phyloP scores from a whole-genome alignment of 2,797 vertebrate genomes.

The Rhynchotus rufescens region DNA sequence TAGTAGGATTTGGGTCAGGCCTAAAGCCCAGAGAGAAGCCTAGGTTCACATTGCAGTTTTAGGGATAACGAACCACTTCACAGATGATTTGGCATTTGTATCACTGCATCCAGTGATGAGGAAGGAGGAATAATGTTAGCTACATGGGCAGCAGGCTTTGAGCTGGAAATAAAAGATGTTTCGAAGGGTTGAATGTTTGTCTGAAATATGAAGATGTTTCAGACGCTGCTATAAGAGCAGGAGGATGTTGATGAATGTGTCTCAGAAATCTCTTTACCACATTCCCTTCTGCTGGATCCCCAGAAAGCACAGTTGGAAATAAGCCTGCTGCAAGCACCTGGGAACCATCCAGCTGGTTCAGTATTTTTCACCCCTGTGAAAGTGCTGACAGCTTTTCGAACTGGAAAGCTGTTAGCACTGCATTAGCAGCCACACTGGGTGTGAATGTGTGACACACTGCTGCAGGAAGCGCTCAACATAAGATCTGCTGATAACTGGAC shows the following conservation, averaged over 20 bases:
- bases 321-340: background rate
- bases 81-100: background rate
- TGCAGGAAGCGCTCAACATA: slow-evolving; percentile 57
- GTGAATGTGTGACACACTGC: slow-evolving; percentile 48
- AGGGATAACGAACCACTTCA: background rate
- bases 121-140: background rate
- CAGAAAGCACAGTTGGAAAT: background rate
- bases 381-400: background rate
- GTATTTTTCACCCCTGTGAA: background rate
- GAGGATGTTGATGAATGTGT: background rate
- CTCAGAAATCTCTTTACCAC: background rate
- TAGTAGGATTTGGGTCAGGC: background rate
- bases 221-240: background rate
- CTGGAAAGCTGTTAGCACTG: background rate
- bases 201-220: background rate
- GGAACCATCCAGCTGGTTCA: background rate
- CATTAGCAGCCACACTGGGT: background rate
- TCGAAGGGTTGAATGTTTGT: background rate
- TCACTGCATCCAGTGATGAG: background rate
- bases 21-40: background rate
- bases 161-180: background rate
- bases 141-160: background rate
- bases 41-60: background rate
- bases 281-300: background rate
- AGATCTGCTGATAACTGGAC: slow-evolving; percentile 58